Base-by-base conservation (phyloP, 2,797 vertebrate species). In the Bradypodion ventrale region DNA sequence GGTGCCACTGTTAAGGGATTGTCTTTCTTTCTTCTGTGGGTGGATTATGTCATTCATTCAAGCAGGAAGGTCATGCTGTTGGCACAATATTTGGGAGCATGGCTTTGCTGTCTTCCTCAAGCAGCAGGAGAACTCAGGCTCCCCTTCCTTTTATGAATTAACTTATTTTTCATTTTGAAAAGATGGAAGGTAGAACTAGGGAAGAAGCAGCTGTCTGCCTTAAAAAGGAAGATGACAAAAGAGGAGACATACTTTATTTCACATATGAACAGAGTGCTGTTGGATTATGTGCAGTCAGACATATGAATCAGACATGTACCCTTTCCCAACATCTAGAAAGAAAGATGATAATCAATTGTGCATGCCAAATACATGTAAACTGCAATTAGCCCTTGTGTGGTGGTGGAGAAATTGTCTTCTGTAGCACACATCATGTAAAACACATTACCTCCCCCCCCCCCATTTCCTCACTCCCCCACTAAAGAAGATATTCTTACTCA, bases 91-190 rank as follows among this genome's bases (percentile, higher is more conserved):
- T 2, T 49, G 46, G 46, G 46, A n/a, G n/a, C n/a, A n/a, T n/a
- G n/a, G n/a, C n/a, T n/a, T n/a, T n/a, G n/a, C n/a, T 49, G 7
- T 49, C 46, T 1, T 1, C 46, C 46, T 12, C 46, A 49, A 49
- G 46, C 6, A 12, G 46, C 7, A 49, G 6, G 46, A 49, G 46
- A 49, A 12, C 7, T 49, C 46, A 49, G 46, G 46, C 13, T 12
- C 7, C 46, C 46, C 46, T 49, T 49, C 46, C 35, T 74, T 75
- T 13, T 65, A n/a, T 52, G 32, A 56, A 75, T 92, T 82, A 82
- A 46, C 21, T 21, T 78, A 73, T 40, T 89, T 87, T 81, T 90
- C 79, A 80, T 82, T 12, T 75, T 40, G 72, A 91, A 85, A 92
- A 85, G 63, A 81, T 0, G 52, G 56, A 85, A 78, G 7, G 37